phyloP scores from a whole-genome alignment of 2,888 invertebrate species.

The Parochlus steinenii region DNA sequence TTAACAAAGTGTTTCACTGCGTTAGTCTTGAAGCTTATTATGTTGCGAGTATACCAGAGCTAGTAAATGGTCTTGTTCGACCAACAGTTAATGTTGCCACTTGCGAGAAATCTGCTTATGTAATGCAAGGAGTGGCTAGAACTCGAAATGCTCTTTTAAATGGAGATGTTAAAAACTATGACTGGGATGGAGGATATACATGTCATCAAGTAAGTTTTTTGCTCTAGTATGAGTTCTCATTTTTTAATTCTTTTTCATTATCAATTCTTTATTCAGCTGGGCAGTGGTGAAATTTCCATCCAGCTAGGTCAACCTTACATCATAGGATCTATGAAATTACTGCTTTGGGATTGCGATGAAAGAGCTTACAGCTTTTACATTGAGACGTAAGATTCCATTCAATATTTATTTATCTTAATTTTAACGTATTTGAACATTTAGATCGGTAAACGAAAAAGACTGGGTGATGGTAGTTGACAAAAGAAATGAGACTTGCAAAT shows the following conservation, averaged over 20 bases:
- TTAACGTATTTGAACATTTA: too few relatives aligned
- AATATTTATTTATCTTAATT: too few relatives aligned
- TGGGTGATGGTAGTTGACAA: constrained; percentile 87
- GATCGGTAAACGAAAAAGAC: constrained; percentile 75
- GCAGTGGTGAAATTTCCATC: constrained; percentile 12
- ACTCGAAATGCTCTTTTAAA: constrained; percentile 88
- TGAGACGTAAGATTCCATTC: too few relatives aligned
- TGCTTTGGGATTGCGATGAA: constrained; percentile 95
- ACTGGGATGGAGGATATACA: constrained; percentile 95
- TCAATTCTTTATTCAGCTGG: constrained; percentile 5
- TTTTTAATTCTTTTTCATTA: not conserved
- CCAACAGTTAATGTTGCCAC: constrained; percentile 88
- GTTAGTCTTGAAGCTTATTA: constrained; percentile 85
- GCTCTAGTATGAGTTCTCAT: not conserved
- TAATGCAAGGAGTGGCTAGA: constrained; percentile 90
- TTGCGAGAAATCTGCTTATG: constrained; percentile 73
- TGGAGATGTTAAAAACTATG: constrained; percentile 87
- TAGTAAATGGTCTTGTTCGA: constrained; percentile 58
- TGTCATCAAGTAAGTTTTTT: not conserved
- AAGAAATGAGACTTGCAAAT: constrained; percentile 67
- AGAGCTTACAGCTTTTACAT: constrained; percentile 92
- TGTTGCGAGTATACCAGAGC: constrained; percentile 54
- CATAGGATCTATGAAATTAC: constrained; percentile 72
- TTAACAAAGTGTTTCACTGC: constrained; percentile 87
- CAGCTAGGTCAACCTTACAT: constrained; percentile 71